Base-by-base conservation (phyloP, 2,113 vertebrate genomes). In the Aramus guarauna region DNA sequence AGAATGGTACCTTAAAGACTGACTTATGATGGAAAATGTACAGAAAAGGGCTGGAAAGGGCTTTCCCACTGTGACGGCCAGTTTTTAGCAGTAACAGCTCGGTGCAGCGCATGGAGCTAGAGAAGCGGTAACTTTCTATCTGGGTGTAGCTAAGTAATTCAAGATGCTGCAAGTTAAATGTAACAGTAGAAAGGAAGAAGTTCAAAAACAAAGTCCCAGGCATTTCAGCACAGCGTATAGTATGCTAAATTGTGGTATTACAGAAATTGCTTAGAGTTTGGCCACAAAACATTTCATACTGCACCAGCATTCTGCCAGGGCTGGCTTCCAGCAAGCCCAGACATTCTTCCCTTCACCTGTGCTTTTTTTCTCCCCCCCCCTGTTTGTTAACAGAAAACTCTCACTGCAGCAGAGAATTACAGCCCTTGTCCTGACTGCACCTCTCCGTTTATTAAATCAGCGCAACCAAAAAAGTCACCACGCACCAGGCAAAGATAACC, bases 141-240 rank as follows among this genome's bases (percentile, higher is more conserved):
- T 83, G 92, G 77, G 45, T 84, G 53, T 73, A 96, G 95, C 90
- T 97, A 96, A 96, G 94, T 95, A 96, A 96, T 92, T 88, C 94
- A 96, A 80, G 92, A 96, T 97, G 94, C 82, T 89, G 79, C 86
- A 85, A 95, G 96, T 97, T 95, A 95, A 81, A 92, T 92, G 92
- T 90, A 98, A 89, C 88, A 96, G 78, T 52, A 94, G 87, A 97
- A 97, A 96, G 41, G 85, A 96, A 93, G 90, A 96, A 94, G 90
- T 92, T 96, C 78, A 85, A 95, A 92, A 95, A 94, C 66, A 82
- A 94, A 95, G 89, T 94, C 95, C 80, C 62, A 96, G 88, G 91
- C 75, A 92, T 85, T 92, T 87, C 53, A 91, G 62, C 15, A 12
- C 73, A 62, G 84, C 5, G 26, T 59, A 86, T 9, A 94, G 64